Evolutionary conservation across 2,888 invertebrate genomes (phyloP).

Genomic region (Drosophila meridionalis): DNA sequence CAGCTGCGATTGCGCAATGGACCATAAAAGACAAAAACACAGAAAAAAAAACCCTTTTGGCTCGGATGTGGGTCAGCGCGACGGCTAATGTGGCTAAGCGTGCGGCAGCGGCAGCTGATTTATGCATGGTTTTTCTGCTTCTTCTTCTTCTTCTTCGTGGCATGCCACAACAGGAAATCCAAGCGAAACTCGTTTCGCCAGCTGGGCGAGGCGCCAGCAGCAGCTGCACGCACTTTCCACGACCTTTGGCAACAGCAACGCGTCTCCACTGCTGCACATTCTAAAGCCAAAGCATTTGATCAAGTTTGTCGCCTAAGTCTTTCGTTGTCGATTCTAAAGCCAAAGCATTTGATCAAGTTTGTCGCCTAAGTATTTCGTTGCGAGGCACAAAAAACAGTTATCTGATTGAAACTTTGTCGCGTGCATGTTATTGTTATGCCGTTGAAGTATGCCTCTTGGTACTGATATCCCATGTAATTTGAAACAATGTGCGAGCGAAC

Average conservation of each 20-base stretch:
- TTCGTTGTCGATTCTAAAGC: constrained; percentile 43
- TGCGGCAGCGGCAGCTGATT: constrained; percentile 50
- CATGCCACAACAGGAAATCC: constrained; percentile 70
- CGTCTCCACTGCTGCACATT: constrained; percentile 23
- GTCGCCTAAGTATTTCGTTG: constrained; percentile 50
- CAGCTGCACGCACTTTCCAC: constrained; percentile 66
- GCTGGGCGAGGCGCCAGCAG: constrained; percentile 29
- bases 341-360: constrained; percentile 42
- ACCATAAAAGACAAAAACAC: constrained; percentile 20
- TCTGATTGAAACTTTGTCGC: constrained; percentile 64
- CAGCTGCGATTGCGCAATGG: constrained; percentile 51
- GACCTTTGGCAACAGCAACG: constrained; percentile 68
- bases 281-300: constrained; percentile 33
- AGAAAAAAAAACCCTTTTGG: constrained; percentile 22
- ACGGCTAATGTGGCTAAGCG: constrained; percentile 55
- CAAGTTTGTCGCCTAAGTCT: constrained; percentile 52
- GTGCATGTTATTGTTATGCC: constrained; percentile 48
- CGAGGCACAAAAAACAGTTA: constrained; percentile 36
- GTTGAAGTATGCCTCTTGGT: constrained; percentile 24
- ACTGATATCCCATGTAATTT: constrained; percentile 69
- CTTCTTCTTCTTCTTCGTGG: constrained; percentile 46
- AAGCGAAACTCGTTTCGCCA: constrained; percentile 64
- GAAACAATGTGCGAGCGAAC: constrained; percentile 74
- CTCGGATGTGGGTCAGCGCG: constrained; percentile 66
- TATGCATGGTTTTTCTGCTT: constrained; percentile 33